These are phyloP conservation scores for Hoplostethus atlanticus DNA, from an alignment of 2,797 vertebrate species.

Conservation along the genomic window DNA sequence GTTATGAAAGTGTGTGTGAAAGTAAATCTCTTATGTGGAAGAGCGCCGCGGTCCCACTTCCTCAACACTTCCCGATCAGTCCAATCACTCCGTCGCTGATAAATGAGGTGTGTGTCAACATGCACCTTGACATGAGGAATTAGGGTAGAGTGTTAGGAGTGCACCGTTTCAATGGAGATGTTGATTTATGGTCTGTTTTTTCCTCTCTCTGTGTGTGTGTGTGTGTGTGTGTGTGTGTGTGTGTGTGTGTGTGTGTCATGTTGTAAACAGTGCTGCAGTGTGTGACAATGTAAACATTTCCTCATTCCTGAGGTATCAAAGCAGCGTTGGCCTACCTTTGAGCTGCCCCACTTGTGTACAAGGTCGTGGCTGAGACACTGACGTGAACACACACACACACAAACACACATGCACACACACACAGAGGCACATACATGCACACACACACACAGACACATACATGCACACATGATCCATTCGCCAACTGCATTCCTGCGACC, in stretches of 20 bases:
- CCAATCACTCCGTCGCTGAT: slow-evolving; percentile 37
- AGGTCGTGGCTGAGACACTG: slow-evolving; percentile 51
- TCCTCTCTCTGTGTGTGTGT: background rate
- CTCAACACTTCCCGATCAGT: slow-evolving; percentile 31
- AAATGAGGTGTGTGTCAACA: slow-evolving; percentile 70
- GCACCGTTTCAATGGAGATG: slow-evolving; percentile 31
- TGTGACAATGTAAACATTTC: slow-evolving; percentile 72
- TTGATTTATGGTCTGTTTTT: slow-evolving; percentile 51
- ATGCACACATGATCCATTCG: slow-evolving; percentile 8
- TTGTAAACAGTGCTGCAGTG: slow-evolving; percentile 46
- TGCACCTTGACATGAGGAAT: slow-evolving; percentile 52
- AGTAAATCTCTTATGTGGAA: slow-evolving; percentile 41
- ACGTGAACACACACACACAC: slow-evolving; percentile 25
- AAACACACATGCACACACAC: background rate
- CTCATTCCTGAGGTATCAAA: slow-evolving; percentile 60
- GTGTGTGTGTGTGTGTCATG: slow-evolving; percentile 33
- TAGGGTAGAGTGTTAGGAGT: slow-evolving; percentile 36
- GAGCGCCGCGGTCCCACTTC: background rate
- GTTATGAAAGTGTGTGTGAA: slow-evolving; percentile 39
- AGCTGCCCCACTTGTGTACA: slow-evolving; percentile 60
- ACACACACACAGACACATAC: background rate
- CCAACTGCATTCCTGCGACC: slow-evolving; percentile 60
- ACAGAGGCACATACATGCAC: too few relatives aligned
- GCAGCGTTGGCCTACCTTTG: slow-evolving; percentile 45
- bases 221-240: background rate